Conservation (phyloP, 2,113 vertebrate species). For the Trichechus manatus region DNA sequence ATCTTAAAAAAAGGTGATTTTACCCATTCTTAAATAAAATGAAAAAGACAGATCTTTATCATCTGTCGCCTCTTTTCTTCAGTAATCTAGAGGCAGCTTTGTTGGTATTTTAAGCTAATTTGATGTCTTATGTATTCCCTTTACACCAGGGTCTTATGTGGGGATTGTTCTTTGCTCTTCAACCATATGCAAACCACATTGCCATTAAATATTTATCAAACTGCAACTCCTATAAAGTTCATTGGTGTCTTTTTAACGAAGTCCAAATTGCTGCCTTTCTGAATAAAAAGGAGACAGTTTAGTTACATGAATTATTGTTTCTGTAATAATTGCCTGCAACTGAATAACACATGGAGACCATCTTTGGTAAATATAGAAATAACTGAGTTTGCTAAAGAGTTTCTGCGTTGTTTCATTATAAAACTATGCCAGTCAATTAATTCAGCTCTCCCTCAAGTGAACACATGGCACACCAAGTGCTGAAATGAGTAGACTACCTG, state of each 20-base stretch:
- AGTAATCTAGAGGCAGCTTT: constrained; percentile 31
- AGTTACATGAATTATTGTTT: constrained; percentile 40
- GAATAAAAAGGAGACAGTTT: constrained; percentile 62
- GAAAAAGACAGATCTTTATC: background rate
- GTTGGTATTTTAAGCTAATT: constrained; percentile 58
- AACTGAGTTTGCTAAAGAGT: constrained; percentile 68
- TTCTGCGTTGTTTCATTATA: constrained; percentile 60
- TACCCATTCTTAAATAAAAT: background rate
- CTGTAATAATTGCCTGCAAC: constrained; percentile 69
- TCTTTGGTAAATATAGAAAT: constrained; percentile 69
- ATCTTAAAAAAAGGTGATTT: background rate
- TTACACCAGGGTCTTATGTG: background rate
- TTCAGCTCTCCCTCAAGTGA: constrained; percentile 32
- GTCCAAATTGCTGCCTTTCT: constrained; percentile 46
- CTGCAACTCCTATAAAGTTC: constrained; percentile 55
- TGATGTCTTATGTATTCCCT: constrained; percentile 30
- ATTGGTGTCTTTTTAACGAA: constrained; percentile 64
- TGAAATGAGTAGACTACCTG: background rate
- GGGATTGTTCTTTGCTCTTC: constrained; percentile 11
- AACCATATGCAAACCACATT: constrained; percentile 71
- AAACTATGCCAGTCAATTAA: constrained; percentile 63
- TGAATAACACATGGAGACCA: constrained; percentile 68
- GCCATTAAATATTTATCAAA: constrained; percentile 64
- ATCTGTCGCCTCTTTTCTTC: constrained; percentile 47
- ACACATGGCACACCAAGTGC: background rate